These are phyloP conservation scores for Machimus atricapillus DNA, from an alignment of 2,888 invertebrate species.

Conservation along the genomic window DNA sequence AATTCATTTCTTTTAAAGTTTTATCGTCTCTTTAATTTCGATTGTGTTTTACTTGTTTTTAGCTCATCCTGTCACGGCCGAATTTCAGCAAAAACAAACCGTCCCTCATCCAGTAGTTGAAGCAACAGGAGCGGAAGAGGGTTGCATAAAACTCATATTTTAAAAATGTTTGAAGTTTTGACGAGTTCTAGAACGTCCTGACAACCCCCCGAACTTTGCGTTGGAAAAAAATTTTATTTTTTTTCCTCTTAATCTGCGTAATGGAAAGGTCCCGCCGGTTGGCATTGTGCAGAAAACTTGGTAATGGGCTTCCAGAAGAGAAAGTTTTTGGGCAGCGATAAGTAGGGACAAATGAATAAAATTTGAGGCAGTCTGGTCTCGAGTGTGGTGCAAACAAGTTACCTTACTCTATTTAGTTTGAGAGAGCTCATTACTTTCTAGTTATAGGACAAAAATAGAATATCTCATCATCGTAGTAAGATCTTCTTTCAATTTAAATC, in stretches of 20 bases:
- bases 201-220: background rate
- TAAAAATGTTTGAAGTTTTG: background rate
- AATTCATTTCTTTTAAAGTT: background rate
- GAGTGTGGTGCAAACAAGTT: background rate
- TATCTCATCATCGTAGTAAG: background rate
- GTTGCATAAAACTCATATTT: background rate
- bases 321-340: background rate
- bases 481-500: background rate
- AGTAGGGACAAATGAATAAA: background rate
- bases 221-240: background rate
- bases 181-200: background rate
- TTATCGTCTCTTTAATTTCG: background rate
- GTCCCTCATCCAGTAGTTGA: background rate
- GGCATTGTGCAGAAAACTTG: background rate
- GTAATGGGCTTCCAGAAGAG: background rate
- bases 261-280: background rate
- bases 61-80: background rate
- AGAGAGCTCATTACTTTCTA: background rate
- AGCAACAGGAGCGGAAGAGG: background rate
- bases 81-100: background rate
- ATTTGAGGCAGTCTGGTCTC: background rate
- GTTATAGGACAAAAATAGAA: background rate
- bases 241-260: background rate
- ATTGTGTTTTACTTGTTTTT: background rate
- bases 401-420: no score